A percentile compares a stretch with the other conserved stretches of the same genome.
These are phyloP conservation scores for Gephyroberyx darwinii DNA, from an alignment of 2,797 vertebrate genomes.

Conservation along the genomic window DNA sequence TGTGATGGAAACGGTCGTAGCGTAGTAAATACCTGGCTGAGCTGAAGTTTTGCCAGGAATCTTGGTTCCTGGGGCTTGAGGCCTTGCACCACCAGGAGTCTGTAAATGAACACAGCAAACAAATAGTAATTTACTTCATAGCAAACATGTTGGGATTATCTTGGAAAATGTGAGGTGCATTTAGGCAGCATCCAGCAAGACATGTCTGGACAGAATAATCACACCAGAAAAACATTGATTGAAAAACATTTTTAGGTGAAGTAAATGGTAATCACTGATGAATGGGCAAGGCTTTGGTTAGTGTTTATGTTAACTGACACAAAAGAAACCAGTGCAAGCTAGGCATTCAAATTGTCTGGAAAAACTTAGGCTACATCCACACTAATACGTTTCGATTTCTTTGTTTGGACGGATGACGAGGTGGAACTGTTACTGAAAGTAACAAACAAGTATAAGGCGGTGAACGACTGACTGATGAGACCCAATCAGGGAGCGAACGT, in stretches of 20 bases:
- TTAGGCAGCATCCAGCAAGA: neutral
- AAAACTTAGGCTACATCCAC: too few species aligned
- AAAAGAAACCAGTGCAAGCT: neutral
- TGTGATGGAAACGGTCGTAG: neutral
- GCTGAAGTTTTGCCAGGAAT: slow-evolving; percentile 87
- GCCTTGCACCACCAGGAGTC: slow-evolving; percentile 74
- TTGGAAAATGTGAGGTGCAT: neutral
- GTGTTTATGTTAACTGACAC: neutral
- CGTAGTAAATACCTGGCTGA: slow-evolving; percentile 69
- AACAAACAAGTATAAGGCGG: too few species aligned
- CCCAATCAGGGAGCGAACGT: too few species aligned
- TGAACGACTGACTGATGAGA: too few species aligned
- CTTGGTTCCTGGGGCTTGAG: slow-evolving; percentile 83
- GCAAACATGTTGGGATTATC: neutral
- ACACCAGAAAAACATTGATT: slow-evolving; percentile 2
- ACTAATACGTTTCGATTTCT: too few species aligned
- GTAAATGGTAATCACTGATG: neutral
- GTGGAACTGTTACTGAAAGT: too few species aligned
- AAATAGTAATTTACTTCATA: neutral
- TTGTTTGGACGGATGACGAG: too few species aligned
- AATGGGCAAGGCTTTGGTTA: slow-evolving; percentile 10
- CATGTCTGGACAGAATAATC: neutral
- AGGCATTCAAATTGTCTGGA: neutral
- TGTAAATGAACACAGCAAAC: slow-evolving; percentile 42
- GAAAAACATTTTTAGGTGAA: neutral